Percentiles rank a stretch among this genome's conserved stretches.
Evolutionary conservation across 2,113 vertebrate species (phyloP).

Genomic region (Phylloscopus trochiloides): DNA sequence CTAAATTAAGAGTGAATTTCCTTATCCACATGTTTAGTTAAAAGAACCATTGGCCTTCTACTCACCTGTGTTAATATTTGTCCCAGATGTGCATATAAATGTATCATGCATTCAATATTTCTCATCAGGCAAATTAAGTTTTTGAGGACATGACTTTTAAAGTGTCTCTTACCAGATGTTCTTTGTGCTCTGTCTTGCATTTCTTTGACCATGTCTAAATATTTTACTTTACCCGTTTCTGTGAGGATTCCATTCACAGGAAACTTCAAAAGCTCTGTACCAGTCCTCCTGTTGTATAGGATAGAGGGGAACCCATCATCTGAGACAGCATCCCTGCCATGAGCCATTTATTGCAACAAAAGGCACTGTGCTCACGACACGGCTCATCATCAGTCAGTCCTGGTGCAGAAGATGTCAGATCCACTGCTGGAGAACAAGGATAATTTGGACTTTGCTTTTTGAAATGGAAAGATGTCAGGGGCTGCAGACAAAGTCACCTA

Average conservation of each 20-base stretch:
- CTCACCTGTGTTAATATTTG: not conserved
- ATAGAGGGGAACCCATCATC: conserved; percentile 8
- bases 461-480: conserved; percentile 25
- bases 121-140: not conserved
- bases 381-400: conserved; percentile 54
- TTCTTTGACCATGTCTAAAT: conserved; percentile 1
- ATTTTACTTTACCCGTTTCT: conserved; percentile 5
- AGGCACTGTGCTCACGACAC: not conserved
- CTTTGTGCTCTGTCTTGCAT: not conserved
- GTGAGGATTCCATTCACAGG: not conserved
- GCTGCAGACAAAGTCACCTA: conserved; percentile 2
- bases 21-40: not conserved
- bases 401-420: conserved; percentile 47
- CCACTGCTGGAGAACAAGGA: conserved; percentile 47
- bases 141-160: not conserved
- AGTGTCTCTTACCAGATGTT: not conserved
- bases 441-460: conserved; percentile 54
- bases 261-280: conserved; percentile 48
- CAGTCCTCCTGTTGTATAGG: not conserved
- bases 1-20: not conserved
- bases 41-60: not conserved
- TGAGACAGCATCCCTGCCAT: conserved; percentile 42
- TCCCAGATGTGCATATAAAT: not conserved
- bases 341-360: conserved; percentile 62
- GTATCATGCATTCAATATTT: not conserved